Base-by-base conservation (phyloP, 2,888 invertebrate genomes). In the Tiphia femorata region DNA sequence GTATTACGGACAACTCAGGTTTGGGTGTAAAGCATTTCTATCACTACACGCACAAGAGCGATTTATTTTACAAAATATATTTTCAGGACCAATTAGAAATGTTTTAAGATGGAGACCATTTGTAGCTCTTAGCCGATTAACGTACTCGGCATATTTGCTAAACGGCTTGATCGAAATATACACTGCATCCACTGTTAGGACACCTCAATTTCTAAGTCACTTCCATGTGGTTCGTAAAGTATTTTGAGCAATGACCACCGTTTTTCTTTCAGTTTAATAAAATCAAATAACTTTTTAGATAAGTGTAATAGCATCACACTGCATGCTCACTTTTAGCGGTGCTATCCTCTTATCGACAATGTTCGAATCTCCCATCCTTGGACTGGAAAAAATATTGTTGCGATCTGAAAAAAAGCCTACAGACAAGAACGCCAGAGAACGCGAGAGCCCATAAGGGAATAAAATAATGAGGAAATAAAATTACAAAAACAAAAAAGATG, bases 341-440 rank as follows among this genome's bases (percentile, higher is more conserved):
- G 91, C 91, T 46, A 81, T 90, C 43, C 47, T 91, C 30, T 77
- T 92, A 38, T 91, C 91, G 62, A 81, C 90, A 41, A 84, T 89
- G 29, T 92, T 92, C 72, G 91, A 92, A 79, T 91, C 91, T 6
- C 92, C 92, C 1, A 87, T 92, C 68, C 89, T 91, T 66, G 89
- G 90, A 2, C 85, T 92, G 41, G 91, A 91, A 79, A 89, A 89
- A 73, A 87, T 91, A 59, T 83, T 91, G n/a, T 82, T 91, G 0
- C 83, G 86, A 52, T 64, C 35, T 10, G 7, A 16, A 25, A 21
- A 8, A 19, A 49, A 12, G 4, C 12, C 33, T 33, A n/a, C 10
- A 8, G 7, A 3, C 12, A 33, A n/a, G n/a, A n/a, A n/a, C n/a
- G n/a, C n/a, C 12, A 33, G 12, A 8, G 12, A 33, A 6, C 2